Percentiles rank a stretch among this genome's conserved stretches.
phyloP scores from a whole-genome alignment of 2,113 vertebrate genomes.

The Calidris pugnax region DNA sequence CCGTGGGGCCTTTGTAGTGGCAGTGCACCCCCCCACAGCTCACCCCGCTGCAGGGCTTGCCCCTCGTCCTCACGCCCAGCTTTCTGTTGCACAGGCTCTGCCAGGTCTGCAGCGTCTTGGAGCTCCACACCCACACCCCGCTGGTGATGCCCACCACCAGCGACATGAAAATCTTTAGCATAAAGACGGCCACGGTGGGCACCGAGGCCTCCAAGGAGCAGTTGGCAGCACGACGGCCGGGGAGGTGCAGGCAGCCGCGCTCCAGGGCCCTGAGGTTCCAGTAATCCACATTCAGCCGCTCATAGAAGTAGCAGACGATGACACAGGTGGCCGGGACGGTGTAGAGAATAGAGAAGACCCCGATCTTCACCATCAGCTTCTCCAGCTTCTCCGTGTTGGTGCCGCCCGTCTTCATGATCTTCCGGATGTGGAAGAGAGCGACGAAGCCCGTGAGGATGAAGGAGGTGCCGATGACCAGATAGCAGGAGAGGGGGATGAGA shows the following conservation, averaged over 20 bases:
- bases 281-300: slow-evolving; percentile 92
- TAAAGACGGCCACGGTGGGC: slow-evolving; percentile 93
- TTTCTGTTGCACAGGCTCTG: slow-evolving; percentile 93
- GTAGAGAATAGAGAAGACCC: slow-evolving; percentile 97
- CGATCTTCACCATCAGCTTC: slow-evolving; percentile 98
- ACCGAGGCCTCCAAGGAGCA: slow-evolving; percentile 90
- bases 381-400: slow-evolving; percentile 98
- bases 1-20: slow-evolving; percentile 91
- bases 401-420: slow-evolving; percentile 95
- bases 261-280: slow-evolving; percentile 89
- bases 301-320: slow-evolving; percentile 96
- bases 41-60: slow-evolving; percentile 86
- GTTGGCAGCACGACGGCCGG: slow-evolving; percentile 77
- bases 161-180: slow-evolving; percentile 99
- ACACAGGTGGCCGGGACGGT: slow-evolving; percentile 96
- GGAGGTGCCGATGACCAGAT: slow-evolving; percentile 92
- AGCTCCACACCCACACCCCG: slow-evolving; percentile 99
- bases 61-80: slow-evolving; percentile 84
- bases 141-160: slow-evolving; percentile 98
- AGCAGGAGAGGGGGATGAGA: slow-evolving; percentile 92
- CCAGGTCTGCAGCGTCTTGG: slow-evolving; percentile 98
- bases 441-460: slow-evolving; percentile 97
- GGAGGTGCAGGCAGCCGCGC: slow-evolving; percentile 76
- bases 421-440: slow-evolving; percentile 96
- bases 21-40: slow-evolving; percentile 87